phyloP scores from a whole-genome alignment of 2,888 invertebrate species.

The Tiphia femorata region DNA sequence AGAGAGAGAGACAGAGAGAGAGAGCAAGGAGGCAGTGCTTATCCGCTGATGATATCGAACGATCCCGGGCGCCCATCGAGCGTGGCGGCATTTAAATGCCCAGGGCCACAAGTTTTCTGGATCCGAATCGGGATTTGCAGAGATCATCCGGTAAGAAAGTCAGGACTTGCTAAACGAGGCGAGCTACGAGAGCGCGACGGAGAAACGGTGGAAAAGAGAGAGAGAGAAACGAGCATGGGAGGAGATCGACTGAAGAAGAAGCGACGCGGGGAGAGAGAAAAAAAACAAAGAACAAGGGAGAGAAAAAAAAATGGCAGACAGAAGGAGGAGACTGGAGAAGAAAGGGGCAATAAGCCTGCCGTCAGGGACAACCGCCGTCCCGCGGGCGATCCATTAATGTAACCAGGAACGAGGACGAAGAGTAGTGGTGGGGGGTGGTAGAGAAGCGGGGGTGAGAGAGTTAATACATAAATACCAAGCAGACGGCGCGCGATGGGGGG shows the following conservation, averaged over 20 bases:
- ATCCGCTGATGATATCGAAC: background rate
- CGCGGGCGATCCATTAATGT: conserved; percentile 38
- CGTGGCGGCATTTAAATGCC: too few relatives aligned
- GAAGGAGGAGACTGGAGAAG: conserved; percentile 6
- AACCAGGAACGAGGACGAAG: conserved; percentile 12
- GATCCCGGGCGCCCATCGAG: too few relatives aligned
- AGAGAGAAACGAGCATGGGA: too few relatives aligned
- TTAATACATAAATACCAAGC: conserved; percentile 38
- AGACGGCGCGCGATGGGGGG: conserved; percentile 2
- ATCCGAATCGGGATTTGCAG: too few relatives aligned
- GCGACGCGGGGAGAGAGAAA: too few relatives aligned
- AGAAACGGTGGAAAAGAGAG: background rate
- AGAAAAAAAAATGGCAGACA: conserved; percentile 3
- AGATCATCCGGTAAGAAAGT: too few relatives aligned
- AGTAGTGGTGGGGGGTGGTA: background rate
- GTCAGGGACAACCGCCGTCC: conserved; percentile 41
- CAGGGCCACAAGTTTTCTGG: too few relatives aligned
- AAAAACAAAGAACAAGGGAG: too few relatives aligned
- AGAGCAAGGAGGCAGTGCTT: too few relatives aligned
- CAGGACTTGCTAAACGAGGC: too few relatives aligned
- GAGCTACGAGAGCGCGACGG: background rate
- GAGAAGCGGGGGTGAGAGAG: background rate
- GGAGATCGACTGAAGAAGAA: too few relatives aligned
- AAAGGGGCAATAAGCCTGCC: conserved; percentile 40
- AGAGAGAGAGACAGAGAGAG: too few relatives aligned